Percentiles rank a stretch among this genome's conserved stretches.
phyloP scores from a whole-genome alignment of 1,140 invertebrate species.

The Pomacea maculata region DNA sequence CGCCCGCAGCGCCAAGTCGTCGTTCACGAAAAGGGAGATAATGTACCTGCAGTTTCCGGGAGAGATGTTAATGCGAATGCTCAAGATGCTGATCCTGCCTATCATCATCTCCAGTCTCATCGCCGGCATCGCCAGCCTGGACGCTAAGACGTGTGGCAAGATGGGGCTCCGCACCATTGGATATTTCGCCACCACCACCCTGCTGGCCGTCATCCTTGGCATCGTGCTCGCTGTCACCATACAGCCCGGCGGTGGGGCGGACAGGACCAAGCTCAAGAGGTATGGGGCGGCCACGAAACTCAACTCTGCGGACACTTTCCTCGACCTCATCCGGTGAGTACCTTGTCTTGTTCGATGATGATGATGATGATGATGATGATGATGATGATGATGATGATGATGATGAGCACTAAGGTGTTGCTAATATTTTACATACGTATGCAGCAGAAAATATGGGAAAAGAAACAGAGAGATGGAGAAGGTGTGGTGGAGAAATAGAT shows the following conservation, averaged over 20 bases:
- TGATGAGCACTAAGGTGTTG: background rate
- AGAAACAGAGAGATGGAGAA: background rate
- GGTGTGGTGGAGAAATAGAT: background rate
- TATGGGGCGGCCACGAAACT: constrained; percentile 49
- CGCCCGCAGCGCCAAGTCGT: constrained; percentile 30
- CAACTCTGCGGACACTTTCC: constrained; percentile 56
- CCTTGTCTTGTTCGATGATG: background rate
- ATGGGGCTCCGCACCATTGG: constrained; percentile 76
- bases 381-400: background rate
- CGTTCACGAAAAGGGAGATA: constrained; percentile 48
- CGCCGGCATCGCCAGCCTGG: constrained; percentile 60
- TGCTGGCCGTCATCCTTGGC: constrained; percentile 65
- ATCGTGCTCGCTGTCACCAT: constrained; percentile 60
- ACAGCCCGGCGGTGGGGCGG: constrained; percentile 63
- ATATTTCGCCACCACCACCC: constrained; percentile 91
- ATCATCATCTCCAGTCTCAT: constrained; percentile 67
- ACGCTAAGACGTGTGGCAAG: constrained; percentile 61
- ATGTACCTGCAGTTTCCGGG: constrained; percentile 66
- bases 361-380: background rate
- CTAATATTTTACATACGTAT: background rate
- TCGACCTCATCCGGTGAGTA: constrained; percentile 59
- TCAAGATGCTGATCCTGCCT: constrained; percentile 68
- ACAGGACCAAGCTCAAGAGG: constrained; percentile 45
- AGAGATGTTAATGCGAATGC: constrained; percentile 68
- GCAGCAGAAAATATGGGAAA: too few relatives aligned